These are phyloP conservation scores for Acanthurus tractus DNA, from an alignment of 2,797 vertebrate species.

Conservation along the genomic window DNA sequence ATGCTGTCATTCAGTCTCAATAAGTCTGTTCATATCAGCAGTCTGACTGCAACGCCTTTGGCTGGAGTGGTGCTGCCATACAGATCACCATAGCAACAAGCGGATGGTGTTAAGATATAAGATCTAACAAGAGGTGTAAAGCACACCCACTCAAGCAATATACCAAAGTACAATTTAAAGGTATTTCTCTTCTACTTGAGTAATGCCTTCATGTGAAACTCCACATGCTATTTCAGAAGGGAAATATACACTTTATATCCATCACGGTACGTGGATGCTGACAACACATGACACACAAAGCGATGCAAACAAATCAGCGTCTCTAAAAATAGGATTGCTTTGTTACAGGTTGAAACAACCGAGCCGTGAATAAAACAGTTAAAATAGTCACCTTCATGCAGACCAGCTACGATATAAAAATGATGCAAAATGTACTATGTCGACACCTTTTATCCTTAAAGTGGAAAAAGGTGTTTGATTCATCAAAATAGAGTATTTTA, in stretches of 20 bases:
- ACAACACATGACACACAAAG: neutral
- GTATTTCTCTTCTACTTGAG: neutral
- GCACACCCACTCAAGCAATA: neutral
- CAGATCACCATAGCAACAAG: conserved; percentile 53
- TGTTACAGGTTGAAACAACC: neutral
- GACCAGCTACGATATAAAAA: neutral
- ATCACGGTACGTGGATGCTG: neutral
- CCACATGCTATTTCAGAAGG: neutral
- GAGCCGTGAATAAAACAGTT: neutral
- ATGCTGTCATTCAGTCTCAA: conserved; percentile 19
- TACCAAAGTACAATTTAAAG: neutral
- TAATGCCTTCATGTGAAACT: neutral
- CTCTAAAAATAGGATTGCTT: neutral
- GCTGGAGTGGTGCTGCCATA: neutral
- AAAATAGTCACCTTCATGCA: neutral
- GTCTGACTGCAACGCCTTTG: neutral
- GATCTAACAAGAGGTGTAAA: conserved; percentile 20
- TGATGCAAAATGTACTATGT: too few species aligned
- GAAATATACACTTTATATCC: neutral
- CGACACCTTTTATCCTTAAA: too few species aligned
- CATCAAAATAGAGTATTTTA: too few species aligned
- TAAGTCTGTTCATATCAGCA: conserved; percentile 18
- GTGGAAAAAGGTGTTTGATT: too few species aligned
- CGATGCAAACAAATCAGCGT: neutral
- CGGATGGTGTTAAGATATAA: conserved; percentile 25